Conservation (phyloP, 2,888 invertebrate genomes). For the Scaptomyza caliginosa region DNA sequence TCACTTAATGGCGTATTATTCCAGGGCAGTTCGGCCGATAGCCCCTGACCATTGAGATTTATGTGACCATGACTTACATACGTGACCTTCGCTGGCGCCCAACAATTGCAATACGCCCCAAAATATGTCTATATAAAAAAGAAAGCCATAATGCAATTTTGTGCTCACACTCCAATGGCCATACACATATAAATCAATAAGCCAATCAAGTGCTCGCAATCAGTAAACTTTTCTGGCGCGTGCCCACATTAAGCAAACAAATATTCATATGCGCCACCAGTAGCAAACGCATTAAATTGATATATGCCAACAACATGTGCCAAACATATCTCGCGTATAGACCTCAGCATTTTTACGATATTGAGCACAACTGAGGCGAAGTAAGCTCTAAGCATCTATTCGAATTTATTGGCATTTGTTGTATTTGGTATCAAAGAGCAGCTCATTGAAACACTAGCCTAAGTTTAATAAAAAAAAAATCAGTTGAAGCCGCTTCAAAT, state of each 20-base stretch:
- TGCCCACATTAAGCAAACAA: slow-evolving; percentile 45
- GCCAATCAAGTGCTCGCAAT: slow-evolving; percentile 65
- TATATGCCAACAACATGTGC: slow-evolving; percentile 38
- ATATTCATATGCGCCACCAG: slow-evolving; percentile 44
- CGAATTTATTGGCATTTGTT: background rate
- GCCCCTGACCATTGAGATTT: slow-evolving; percentile 36
- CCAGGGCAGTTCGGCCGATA: slow-evolving; percentile 49
- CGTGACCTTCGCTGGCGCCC: slow-evolving; percentile 33
- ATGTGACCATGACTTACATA: slow-evolving; percentile 33
- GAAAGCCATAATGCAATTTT: slow-evolving; percentile 50
- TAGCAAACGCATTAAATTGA: slow-evolving; percentile 48
- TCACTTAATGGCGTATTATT: slow-evolving; percentile 67
- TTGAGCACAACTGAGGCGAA: background rate
- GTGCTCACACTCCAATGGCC: background rate
- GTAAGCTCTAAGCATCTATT: background rate
- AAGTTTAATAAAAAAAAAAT: background rate
- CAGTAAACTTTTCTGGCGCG: slow-evolving; percentile 55
- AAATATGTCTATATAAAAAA: background rate
- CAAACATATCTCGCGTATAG: slow-evolving; percentile 18
- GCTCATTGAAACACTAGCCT: background rate
- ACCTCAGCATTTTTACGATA: slow-evolving; percentile 1
- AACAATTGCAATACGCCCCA: slow-evolving; percentile 25
- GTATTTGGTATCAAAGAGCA: background rate
- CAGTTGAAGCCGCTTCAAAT: background rate
- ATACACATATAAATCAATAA: slow-evolving; percentile 64